Conservation (phyloP, 2,797 vertebrate genomes). For the Echiichthys vipera region DNA sequence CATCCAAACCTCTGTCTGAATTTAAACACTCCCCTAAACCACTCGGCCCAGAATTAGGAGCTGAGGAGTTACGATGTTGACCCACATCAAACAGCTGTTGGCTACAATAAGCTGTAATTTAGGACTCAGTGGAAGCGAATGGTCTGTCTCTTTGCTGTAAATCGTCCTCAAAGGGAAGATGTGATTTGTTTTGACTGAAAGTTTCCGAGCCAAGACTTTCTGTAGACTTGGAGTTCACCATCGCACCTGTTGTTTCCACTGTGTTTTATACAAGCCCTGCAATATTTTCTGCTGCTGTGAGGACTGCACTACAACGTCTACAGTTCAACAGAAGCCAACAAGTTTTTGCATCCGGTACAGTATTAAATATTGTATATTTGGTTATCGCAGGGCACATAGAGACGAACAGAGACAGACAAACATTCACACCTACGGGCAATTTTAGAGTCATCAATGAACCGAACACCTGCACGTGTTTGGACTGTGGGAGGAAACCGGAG, state of each 20-base stretch:
- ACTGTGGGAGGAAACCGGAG: too few species aligned
- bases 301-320: not conserved
- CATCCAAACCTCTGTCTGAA: constrained; percentile 1
- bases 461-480: too few species aligned
- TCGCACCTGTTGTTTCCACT: constrained; percentile 10
- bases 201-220: constrained; percentile 16
- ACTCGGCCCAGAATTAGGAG: constrained; percentile 5
- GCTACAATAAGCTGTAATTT: constrained; percentile 19
- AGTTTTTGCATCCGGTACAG: not conserved
- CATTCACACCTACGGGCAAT: too few species aligned
- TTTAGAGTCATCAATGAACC: too few species aligned
- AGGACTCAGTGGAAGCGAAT: constrained; percentile 1
- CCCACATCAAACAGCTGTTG: constrained; percentile 32
- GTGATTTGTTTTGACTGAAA: constrained; percentile 23
- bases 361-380: not conserved
- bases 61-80: constrained; percentile 37
- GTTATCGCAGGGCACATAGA: too few species aligned
- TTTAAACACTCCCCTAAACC: constrained; percentile 6
- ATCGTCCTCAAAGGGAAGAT: constrained; percentile 30
- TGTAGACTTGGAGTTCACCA: not conserved
- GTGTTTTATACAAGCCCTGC: not conserved
- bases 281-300: not conserved
- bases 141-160: constrained; percentile 15
- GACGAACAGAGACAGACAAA: too few species aligned
- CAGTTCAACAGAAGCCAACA: not conserved